Conservation (phyloP, 2,113 vertebrate genomes). For the Pitta sordida region DNA sequence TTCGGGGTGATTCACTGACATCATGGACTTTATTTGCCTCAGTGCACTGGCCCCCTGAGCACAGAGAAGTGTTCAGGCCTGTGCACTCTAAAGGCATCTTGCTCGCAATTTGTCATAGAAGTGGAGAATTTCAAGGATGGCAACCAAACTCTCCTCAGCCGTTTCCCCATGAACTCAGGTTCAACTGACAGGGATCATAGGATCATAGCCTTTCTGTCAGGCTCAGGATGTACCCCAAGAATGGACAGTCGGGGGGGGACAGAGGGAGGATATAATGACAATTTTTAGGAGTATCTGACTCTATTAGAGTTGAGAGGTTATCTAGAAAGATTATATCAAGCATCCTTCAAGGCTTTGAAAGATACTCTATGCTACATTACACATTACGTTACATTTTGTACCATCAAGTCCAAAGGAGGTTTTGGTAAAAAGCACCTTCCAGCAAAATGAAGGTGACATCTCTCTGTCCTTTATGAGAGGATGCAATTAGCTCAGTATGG, state of each 20-base stretch:
- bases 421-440: not conserved
- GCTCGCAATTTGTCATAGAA: not conserved
- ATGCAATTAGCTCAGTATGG: not conserved
- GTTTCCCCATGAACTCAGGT: not conserved
- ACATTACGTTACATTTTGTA: not conserved
- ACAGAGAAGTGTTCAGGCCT: not conserved
- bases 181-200: not conserved
- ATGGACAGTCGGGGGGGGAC: not conserved
- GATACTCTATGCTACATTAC: not conserved
- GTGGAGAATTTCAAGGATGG: not conserved
- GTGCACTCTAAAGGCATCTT: not conserved
- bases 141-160: not conserved
- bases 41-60: not conserved
- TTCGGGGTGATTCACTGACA: not conserved
- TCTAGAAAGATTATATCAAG: not conserved
- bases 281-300: constrained; percentile 20
- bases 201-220: not conserved
- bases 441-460: not conserved
- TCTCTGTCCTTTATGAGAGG: not conserved
- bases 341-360: not conserved
- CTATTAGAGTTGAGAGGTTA: not conserved
- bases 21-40: not conserved
- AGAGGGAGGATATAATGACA: not conserved
- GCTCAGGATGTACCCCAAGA: not conserved
- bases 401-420: not conserved